A percentile compares a stretch with the other conserved stretches of the same genome.
Conservation (phyloP, 2,797 vertebrate species). For the Masticophis lateralis region DNA sequence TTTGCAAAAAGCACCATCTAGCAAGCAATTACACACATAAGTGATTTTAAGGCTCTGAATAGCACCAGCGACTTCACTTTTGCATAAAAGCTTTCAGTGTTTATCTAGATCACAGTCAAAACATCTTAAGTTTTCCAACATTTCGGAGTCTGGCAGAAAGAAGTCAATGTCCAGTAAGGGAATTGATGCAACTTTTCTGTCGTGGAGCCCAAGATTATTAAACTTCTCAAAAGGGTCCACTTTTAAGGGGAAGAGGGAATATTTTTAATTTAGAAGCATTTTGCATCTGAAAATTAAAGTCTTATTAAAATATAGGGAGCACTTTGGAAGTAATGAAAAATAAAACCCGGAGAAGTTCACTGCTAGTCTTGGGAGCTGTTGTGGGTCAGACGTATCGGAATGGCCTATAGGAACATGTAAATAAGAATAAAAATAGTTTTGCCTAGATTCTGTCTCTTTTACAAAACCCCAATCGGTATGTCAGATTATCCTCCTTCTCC, state of each 20-base stretch:
- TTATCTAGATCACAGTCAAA: conserved; percentile 9
- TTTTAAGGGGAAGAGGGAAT: not conserved
- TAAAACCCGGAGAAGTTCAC: not conserved
- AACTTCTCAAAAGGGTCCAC: not conserved
- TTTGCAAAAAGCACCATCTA: conserved; percentile 8
- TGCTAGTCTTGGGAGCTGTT: not conserved
- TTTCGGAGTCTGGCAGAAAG: not conserved
- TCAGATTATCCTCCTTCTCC: not conserved
- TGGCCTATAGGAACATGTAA: not conserved
- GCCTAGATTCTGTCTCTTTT: not conserved
- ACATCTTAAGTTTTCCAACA: not conserved
- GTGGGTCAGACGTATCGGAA: not conserved
- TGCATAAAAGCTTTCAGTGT: not conserved
- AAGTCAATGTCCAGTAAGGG: not conserved
- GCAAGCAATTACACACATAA: conserved; percentile 29
- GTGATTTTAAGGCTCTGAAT: conserved; percentile 11
- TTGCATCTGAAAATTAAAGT: not conserved
- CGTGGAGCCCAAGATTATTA: not conserved
- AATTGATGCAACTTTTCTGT: not conserved
- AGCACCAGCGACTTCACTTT: not conserved
- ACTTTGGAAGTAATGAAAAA: not conserved
- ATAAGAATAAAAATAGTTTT: not conserved
- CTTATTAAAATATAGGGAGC: not conserved
- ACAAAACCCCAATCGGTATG: not conserved
- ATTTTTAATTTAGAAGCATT: not conserved